A percentile compares a stretch with the other conserved stretches of the same genome.
Conservation (phyloP, 2,797 vertebrate species). For the Halcyon smyrnensis region DNA sequence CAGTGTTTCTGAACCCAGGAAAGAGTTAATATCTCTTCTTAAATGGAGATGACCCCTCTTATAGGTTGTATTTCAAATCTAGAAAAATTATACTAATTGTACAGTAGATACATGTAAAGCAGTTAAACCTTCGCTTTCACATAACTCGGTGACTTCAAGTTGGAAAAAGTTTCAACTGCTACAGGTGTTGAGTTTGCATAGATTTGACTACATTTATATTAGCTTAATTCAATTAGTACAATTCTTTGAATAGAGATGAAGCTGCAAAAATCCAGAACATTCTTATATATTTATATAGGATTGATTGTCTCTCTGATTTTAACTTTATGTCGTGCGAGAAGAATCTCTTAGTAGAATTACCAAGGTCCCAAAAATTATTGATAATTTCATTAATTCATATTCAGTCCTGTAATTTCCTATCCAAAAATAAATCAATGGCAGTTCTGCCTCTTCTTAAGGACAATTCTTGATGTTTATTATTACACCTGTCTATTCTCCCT, state of each 20-base stretch:
- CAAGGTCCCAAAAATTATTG: neutral
- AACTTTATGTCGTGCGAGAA: neutral
- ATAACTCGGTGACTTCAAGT: neutral
- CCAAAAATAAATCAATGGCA: neutral
- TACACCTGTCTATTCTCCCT: neutral
- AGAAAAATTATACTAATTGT: neutral
- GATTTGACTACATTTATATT: neutral
- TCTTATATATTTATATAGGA: neutral
- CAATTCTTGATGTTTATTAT: neutral
- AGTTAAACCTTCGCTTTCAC: neutral
- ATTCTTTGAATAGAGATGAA: neutral
- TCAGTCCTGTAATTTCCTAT: neutral
- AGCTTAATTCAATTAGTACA: neutral
- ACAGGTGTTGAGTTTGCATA: neutral
- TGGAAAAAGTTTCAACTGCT: neutral
- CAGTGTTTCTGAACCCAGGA: neutral
- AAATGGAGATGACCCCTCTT: neutral
- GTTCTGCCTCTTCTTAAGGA: neutral
- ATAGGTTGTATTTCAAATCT: neutral
- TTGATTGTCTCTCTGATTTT: neutral
- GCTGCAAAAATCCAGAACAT: fast-evolving
- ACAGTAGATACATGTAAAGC: neutral
- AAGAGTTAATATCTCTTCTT: neutral
- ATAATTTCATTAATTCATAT: neutral
- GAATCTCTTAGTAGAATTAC: neutral